Base-by-base conservation (phyloP, 2,113 vertebrate genomes). In the Zosterops lateralis region DNA sequence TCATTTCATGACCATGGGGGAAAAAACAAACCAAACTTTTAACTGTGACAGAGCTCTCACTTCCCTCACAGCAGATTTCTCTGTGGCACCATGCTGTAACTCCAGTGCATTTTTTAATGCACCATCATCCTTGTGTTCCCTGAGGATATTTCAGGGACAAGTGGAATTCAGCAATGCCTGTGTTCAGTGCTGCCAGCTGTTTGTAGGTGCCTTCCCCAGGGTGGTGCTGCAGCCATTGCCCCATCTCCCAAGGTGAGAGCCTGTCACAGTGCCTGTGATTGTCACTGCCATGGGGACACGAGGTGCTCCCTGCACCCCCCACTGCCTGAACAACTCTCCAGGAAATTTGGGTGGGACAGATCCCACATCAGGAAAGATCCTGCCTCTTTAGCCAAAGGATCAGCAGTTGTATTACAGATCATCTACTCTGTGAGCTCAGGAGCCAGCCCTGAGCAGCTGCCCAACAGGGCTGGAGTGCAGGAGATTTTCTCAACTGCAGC, bases 231-330 rank as follows among this genome's bases (percentile, higher is more conserved):
- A 25, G 40, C 12, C 56, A 1, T 14, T 51, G 56, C 10, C 76
- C 58, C 10, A 0, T 84, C 73, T 62, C 36, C 73, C 51, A 20
- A 38, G 31, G 19, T 15, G 24, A 24, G 24, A 4, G 18, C 13
- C 40, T 6, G 14, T 6, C 53, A 18, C 38, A 2, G 51, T 0
- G 17, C 20, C 7, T 3, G 13, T 16, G n/a, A 7, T 12, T 22
- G 6, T 38, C 72, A 0, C 54, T 24, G 93, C 6, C 1, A 0
- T 5, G 71, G 3, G 42, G 51, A 25, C 56, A 3, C 4, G 0
- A 25, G 8, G 6, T 34, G 15, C 29, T 60, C 42, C 4, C 74
- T 7, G 19, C 21, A 0, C 3, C 40, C 4, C 38, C 51, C 60
- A 9, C 36, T 44, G 29, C 65, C 65, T 16, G 14, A 62, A 67